Conservation (phyloP, 2,797 vertebrate genomes). For the Kryptopterus vitreolus region DNA sequence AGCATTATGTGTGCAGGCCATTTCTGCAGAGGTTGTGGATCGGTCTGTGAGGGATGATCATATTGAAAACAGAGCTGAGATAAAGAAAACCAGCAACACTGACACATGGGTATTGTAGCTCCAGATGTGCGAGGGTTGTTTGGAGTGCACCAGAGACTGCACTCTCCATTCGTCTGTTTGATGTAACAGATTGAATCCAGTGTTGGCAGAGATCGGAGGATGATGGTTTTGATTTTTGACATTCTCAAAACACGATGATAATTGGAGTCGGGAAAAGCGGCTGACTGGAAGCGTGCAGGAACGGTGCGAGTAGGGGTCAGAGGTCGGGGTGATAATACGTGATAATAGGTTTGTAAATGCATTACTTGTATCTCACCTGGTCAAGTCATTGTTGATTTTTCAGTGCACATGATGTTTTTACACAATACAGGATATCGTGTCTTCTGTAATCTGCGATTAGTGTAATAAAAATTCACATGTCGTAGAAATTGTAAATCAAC, state of each 20-base stretch:
- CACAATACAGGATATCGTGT: not conserved
- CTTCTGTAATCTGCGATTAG: not conserved
- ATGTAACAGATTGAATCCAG: not conserved
- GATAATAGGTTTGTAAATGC: not conserved
- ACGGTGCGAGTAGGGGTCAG: not conserved
- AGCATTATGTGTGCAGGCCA: not conserved
- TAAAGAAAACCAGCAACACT: not conserved
- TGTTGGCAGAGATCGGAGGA: not conserved
- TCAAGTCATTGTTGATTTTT: too few species aligned
- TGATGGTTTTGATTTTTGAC: not conserved
- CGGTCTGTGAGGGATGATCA: not conserved
- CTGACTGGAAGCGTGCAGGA: not conserved
- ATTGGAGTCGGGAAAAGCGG: not conserved
- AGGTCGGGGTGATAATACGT: not conserved
- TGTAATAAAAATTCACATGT: too few species aligned
- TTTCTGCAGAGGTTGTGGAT: not conserved
- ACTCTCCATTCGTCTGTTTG: not conserved
- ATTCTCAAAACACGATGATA: not conserved
- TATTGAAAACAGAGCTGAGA: not conserved
- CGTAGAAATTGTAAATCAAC: not conserved
- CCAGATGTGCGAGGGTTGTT: too few species aligned
- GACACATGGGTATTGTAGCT: not conserved
- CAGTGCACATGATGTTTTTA: too few species aligned
- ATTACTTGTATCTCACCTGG: not conserved
- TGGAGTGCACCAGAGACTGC: not conserved